Percentiles rank a stretch among this genome's conserved stretches.
Evolutionary conservation across 2,888 invertebrate species (phyloP).

Genomic region (Drosophila rellima): DNA sequence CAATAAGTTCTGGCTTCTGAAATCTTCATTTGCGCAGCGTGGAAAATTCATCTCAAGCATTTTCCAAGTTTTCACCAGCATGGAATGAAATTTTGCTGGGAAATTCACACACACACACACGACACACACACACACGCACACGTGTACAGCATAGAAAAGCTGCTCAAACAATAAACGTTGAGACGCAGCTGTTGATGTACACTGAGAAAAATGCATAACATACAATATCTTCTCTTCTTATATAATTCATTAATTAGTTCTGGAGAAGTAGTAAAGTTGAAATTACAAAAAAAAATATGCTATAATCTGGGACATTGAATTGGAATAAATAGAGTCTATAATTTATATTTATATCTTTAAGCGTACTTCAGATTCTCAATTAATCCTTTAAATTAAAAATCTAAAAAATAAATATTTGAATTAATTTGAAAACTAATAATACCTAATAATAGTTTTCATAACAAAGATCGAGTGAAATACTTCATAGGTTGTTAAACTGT

Average conservation of each 20-base stretch:
- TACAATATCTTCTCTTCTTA: neutral
- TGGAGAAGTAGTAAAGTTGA: neutral
- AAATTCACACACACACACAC: conserved; percentile 13
- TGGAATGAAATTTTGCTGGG: conserved; percentile 35
- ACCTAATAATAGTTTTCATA: too few species aligned
- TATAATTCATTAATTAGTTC: neutral
- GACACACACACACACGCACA: conserved; percentile 1
- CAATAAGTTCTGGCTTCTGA: conserved; percentile 22
- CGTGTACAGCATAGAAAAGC: neutral
- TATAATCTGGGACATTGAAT: neutral
- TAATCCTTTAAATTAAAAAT: too few species aligned
- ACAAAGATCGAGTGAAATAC: too few species aligned
- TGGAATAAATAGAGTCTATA: neutral
- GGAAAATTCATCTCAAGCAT: conserved; percentile 38
- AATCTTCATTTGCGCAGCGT: conserved; percentile 29
- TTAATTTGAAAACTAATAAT: too few species aligned
- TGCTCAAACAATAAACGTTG: conserved; percentile 5
- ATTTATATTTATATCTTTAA: neutral
- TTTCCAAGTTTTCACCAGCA: conserved; percentile 37
- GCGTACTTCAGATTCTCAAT: neutral
- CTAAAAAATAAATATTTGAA: too few species aligned
- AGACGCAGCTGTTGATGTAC: conserved; percentile 10
- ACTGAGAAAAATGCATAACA: conserved; percentile 7
- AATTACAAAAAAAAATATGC: neutral
- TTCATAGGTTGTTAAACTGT: too few species aligned